Base-by-base conservation (phyloP, 1,140 invertebrate species). In the Papilio dardanus region DNA sequence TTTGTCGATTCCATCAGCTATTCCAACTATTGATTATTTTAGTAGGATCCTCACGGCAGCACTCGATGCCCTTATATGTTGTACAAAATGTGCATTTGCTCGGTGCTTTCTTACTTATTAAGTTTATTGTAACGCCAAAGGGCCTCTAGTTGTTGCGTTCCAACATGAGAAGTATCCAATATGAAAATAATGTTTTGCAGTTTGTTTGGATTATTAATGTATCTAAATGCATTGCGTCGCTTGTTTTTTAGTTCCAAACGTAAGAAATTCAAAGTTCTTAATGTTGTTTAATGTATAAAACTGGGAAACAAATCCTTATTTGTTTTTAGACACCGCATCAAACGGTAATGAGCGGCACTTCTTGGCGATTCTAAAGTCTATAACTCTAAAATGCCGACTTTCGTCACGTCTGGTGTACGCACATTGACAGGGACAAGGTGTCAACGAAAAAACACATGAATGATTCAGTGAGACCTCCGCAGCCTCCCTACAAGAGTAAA, bases 391-490 rank as follows among this genome's bases (percentile, higher is more conserved):
- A 68, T 58, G 19, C 28, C 31, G 42, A 28, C 67, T 68, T 74
- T 66, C 67, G 40, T 69, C 84, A 88, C 46, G 46, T 73, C 28
- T 68, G 33, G 16, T 69, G 30, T 73, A 73, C 90, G 89, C 86
- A 92, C 90, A 92, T 89, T 89, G 86, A 92, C 88, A 89, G 80
- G 76, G 74, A 86, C 83, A 88, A 90, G 89, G 87, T 92, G 91
- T 89, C 81, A 78, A 68, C 79, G 79, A 93, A 92, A 93, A 92
- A 93, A 86, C 83, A 71, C 83, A 90, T 93, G 91, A 92, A 93
- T 91, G 86, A 93, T 93, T 86, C 89, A 93, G 89, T 87, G 91
- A 86, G 88, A 90, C 88, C 87, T 77, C 89, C 87, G 75, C 81
- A 66, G 76, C 80, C 77, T 85, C 86, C 83, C 85, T 88, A 92